Conservation (phyloP, 1,140 invertebrate species). For the Heliconius nattereri region DNA sequence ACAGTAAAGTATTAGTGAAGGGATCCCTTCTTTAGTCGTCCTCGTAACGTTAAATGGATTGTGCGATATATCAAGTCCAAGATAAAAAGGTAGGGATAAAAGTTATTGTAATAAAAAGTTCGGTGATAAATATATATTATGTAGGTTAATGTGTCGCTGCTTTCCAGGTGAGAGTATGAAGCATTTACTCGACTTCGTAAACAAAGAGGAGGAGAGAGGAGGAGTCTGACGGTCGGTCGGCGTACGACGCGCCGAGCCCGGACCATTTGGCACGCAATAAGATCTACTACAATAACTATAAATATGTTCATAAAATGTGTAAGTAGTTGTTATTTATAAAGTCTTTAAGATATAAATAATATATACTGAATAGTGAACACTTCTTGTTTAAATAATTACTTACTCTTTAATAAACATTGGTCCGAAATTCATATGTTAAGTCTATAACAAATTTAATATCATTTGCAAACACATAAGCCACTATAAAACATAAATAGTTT, state of each 20-base stretch:
- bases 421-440: no score
- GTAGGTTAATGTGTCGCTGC: background rate
- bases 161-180: background rate
- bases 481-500: background rate
- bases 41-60: slow-evolving; percentile 6
- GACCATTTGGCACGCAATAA: background rate
- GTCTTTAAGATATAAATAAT: no score
- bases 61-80: background rate
- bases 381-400: no score
- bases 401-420: no score
- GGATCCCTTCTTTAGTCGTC: background rate
- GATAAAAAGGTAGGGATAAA: background rate
- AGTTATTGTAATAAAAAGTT: slow-evolving; percentile 2
- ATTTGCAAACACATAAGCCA: background rate
- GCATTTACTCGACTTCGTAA: background rate
- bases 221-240: no score
- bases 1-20: background rate
- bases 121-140: background rate
- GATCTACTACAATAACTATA: background rate
- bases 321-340: no score
- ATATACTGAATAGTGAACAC: no score
- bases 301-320: no score
- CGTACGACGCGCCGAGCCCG: background rate
- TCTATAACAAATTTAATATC: no score
- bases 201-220: no score